Evolutionary conservation across 2,888 invertebrate genomes (phyloP).

Genomic region (Tethea ocularis): DNA sequence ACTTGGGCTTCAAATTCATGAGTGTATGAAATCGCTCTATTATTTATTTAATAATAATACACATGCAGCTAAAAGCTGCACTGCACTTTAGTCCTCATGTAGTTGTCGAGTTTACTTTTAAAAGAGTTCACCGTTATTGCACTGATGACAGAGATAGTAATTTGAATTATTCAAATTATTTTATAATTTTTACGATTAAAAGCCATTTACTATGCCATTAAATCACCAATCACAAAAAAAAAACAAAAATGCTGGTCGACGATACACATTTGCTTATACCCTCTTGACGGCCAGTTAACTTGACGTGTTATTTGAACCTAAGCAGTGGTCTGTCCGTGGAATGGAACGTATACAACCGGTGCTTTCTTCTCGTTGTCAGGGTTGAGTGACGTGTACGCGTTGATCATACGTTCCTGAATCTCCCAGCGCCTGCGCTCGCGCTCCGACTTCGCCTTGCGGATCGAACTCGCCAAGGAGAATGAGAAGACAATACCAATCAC

Average conservation of each 20-base stretch:
- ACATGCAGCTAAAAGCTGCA: no score
- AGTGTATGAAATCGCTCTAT: no score
- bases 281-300: background rate
- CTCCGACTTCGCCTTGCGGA: conserved; percentile 90
- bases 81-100: no score
- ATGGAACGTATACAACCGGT: conserved; percentile 77
- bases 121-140: no score
- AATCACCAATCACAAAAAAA: no score
- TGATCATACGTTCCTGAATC: conserved; percentile 84
- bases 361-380: conserved; percentile 64
- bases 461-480: conserved; percentile 93
- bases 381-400: conserved; percentile 74
- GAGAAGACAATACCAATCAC: conserved; percentile 94
- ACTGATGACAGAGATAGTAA: no score
- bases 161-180: no score
- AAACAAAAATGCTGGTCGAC: no score
- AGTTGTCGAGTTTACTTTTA: no score
- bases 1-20: background rate
- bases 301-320: conserved; percentile 29
- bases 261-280: background rate
- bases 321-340: conserved; percentile 72
- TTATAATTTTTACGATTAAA: no score
- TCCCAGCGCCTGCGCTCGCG: conserved; percentile 89
- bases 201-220: no score
- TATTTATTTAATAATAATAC: no score